Percentiles rank a stretch among this genome's conserved stretches.
These are phyloP conservation scores for Tyria jacobaeae DNA, from an alignment of 2,888 invertebrate species.

Conservation along the genomic window DNA sequence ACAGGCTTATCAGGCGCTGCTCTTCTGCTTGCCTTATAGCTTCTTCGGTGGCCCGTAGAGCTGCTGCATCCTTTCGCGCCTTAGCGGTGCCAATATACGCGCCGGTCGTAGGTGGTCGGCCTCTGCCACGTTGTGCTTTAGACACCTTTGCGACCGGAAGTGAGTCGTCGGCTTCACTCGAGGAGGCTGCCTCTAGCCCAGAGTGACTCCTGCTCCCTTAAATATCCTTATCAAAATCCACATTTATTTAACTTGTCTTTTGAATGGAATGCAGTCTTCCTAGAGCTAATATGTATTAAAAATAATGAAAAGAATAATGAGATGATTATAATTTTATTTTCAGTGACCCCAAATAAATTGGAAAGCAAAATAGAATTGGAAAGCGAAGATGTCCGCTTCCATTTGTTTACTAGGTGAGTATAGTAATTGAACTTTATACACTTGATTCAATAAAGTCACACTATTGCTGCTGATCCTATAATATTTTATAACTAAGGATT, in stretches of 20 bases:
- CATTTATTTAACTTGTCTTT: background rate
- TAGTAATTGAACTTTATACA: background rate
- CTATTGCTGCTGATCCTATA: background rate
- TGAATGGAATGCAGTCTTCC: background rate
- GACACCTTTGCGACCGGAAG: too few relatives aligned
- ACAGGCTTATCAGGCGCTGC: too few relatives aligned
- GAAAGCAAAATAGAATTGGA: slow-evolving; percentile 51
- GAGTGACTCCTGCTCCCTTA: too few relatives aligned
- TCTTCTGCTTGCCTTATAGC: too few relatives aligned
- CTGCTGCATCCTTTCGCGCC: too few relatives aligned
- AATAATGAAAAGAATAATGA: background rate
- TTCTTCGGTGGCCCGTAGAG: too few relatives aligned
- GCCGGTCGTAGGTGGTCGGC: too few relatives aligned
- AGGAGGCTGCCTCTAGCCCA: too few relatives aligned
- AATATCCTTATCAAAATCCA: too few relatives aligned
- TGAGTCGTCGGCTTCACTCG: too few relatives aligned
- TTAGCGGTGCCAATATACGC: too few relatives aligned
- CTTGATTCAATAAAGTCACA: background rate
- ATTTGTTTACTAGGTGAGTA: slow-evolving; percentile 72
- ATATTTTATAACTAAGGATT: background rate
- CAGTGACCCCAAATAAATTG: slow-evolving; percentile 66
- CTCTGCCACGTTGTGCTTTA: too few relatives aligned
- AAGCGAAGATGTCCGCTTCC: slow-evolving; percentile 64
- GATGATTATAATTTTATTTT: slow-evolving; percentile 42
- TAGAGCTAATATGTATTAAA: background rate